Percentiles rank a stretch among this genome's conserved stretches.
These are phyloP conservation scores for Deilephila porcellus DNA, from an alignment of 2,888 invertebrate species.

Conservation along the genomic window DNA sequence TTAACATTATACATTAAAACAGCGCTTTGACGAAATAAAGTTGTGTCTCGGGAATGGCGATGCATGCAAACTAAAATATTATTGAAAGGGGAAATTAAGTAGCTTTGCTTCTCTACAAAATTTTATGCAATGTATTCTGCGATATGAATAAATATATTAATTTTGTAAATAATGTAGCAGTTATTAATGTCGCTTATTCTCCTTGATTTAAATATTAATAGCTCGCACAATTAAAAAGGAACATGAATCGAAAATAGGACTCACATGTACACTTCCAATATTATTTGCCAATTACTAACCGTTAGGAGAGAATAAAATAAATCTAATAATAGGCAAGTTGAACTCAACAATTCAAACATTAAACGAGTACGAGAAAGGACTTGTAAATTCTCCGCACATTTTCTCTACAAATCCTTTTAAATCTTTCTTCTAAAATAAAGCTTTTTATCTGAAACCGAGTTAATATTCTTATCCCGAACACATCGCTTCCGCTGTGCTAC, in stretches of 20 bases:
- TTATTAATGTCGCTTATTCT: background rate
- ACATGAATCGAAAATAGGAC: too few relatives aligned
- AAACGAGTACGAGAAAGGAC: background rate
- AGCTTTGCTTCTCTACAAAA: background rate
- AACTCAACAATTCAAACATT: background rate
- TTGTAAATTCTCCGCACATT: slow-evolving; percentile 20
- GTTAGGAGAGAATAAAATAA: background rate
- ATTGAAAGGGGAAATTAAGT: slow-evolving; percentile 7
- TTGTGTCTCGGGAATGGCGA: background rate
- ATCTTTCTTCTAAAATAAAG: slow-evolving; percentile 24
- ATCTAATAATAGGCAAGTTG: background rate
- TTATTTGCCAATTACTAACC: too few relatives aligned
- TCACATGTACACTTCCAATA: too few relatives aligned
- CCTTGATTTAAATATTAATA: background rate
- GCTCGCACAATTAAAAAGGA: background rate
- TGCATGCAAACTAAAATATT: slow-evolving; percentile 17
- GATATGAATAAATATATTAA: background rate
- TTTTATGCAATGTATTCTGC: background rate
- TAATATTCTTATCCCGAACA: slow-evolving; percentile 27
- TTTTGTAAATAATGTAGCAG: too few relatives aligned
- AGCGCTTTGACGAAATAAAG: background rate
- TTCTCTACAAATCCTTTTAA: slow-evolving; percentile 20
- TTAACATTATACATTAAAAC: too few relatives aligned
- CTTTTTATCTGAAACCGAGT: slow-evolving; percentile 26
- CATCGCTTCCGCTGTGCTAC: slow-evolving; percentile 23